Conservation (phyloP, 2,797 vertebrate genomes). For the Cyclura pinguis region DNA sequence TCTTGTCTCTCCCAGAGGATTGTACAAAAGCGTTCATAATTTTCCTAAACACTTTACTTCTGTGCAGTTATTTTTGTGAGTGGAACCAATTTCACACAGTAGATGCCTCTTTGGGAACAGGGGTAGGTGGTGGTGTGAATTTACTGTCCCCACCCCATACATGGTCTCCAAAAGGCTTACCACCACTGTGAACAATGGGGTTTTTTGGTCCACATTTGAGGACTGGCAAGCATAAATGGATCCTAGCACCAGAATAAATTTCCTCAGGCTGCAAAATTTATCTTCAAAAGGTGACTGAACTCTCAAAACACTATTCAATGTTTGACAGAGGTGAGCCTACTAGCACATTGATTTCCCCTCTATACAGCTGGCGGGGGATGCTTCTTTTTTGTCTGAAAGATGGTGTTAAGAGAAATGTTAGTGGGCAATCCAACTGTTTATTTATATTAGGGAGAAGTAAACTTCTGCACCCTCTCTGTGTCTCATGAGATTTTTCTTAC, state of each 20-base stretch:
- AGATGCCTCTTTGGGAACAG: not conserved
- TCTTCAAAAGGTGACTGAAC: not conserved
- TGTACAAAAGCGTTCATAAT: conserved; percentile 13
- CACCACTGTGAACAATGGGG: no score
- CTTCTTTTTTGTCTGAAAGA: not conserved
- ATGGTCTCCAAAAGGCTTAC: no score
- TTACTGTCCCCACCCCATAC: not conserved
- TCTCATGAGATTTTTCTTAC: no score
- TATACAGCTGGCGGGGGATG: not conserved
- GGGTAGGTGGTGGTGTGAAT: not conserved
- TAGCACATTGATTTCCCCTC: not conserved
- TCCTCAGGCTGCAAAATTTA: not conserved
- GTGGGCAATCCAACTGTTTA: conserved; percentile 8
- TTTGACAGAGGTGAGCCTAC: not conserved
- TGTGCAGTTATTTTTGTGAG: not conserved
- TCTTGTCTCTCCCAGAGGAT: not conserved
- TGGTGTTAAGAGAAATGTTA: not conserved
- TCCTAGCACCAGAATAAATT: not conserved
- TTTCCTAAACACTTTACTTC: conserved; percentile 39
- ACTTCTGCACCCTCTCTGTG: no score
- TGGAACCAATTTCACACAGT: conserved; percentile 22
- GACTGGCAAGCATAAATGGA: no score
- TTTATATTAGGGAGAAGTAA: conserved; percentile 8
- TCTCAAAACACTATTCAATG: not conserved
- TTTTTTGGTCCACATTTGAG: not conserved